Evolutionary conservation across 2,888 invertebrate species (phyloP), one percentile per base, ranked within the genome.

Genomic region (Entomobrya proxima): DNA sequence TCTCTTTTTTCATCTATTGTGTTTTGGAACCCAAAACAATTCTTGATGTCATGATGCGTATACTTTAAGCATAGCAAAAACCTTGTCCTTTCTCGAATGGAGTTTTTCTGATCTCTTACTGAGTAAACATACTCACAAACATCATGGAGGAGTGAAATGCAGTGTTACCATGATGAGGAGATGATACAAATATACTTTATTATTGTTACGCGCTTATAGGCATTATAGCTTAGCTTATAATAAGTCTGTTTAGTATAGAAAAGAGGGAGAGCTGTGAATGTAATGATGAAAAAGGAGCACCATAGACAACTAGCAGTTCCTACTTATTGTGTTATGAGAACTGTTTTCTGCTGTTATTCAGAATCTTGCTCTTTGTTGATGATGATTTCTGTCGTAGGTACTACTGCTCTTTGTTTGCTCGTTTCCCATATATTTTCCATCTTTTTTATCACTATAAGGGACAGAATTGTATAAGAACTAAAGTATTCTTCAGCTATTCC

Each of bases 151-250:
- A 32, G 35, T 15, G 50, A 74, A 50, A 35, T 64, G 32, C 27
- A 61, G 40, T 47, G 78, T 47, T 78, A 50, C 67, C 50, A 67
- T 79, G 79, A 79, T 79, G 79, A 77, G 24, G 32, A 44, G 58
- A 77, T 61, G 77, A 77, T 61, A 77, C 77, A 77, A 77, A 61
- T 61, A 44, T 58, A 77, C 77, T 61, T 75, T 74, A 67, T 67
- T 67, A 67, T 67, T 67, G 64, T 13, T 67, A 67, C 64, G 24
- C 35, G 21, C n/a, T 35, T 37, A 67, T 35, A 55, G 7, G 18
- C 52, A 52, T 52, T 13, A 52, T 7, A 52, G 18, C 18, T n/a
- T 52, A 52, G 2, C 18, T 52, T 52, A 69, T 9, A 69, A 11
- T 72, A 3, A 30, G 32, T 27, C 13, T 21, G 21, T 1, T 9